Percentiles rank a stretch among this genome's conserved stretches.
phyloP scores from a whole-genome alignment of 2,113 vertebrate genomes.

The Coturnix japonica region DNA sequence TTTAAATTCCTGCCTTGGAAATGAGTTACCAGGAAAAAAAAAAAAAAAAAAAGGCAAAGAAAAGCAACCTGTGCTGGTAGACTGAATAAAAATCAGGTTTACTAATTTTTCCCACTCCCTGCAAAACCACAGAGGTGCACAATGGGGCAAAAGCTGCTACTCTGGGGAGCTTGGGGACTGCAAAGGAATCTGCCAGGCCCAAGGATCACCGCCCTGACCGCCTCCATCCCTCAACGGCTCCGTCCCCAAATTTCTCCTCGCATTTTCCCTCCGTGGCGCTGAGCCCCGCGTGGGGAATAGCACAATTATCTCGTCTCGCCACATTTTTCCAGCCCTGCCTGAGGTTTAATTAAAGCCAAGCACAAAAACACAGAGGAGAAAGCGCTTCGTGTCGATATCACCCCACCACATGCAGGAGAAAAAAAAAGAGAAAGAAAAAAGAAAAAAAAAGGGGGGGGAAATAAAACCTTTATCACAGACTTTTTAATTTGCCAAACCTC shows the following conservation, averaged over 20 bases:
- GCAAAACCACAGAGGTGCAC: rapidly evolving
- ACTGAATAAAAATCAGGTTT: not conserved
- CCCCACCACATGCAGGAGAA: slow-evolving; percentile 41
- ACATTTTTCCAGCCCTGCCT: slow-evolving; percentile 82
- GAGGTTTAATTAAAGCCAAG: slow-evolving; percentile 87
- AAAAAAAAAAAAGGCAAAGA: not conserved
- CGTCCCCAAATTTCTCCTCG: not conserved
- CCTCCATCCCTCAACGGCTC: not conserved
- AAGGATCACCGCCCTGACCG: rapidly evolving
- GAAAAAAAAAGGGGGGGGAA: not conserved
- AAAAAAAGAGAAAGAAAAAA: not conserved
- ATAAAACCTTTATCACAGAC: slow-evolving; percentile 40
- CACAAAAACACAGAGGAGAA: slow-evolving; percentile 76
- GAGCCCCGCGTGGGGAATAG: slow-evolving; percentile 77
- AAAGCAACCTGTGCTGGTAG: not conserved
- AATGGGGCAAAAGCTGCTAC: rapidly evolving
- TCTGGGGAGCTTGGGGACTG: not conserved
- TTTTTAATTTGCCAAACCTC: slow-evolving; percentile 65
- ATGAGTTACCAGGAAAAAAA: not conserved
- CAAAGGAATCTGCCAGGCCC: not conserved
- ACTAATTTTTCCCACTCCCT: not conserved
- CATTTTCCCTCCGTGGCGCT: not conserved
- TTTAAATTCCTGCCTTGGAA: not conserved
- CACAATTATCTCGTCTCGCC: slow-evolving; percentile 82
- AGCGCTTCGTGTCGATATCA: slow-evolving; percentile 73